Evolutionary conservation across 2,888 invertebrate genomes (phyloP), one percentile per base, ranked within the genome.

Genomic region (Prosapia bicincta): DNA sequence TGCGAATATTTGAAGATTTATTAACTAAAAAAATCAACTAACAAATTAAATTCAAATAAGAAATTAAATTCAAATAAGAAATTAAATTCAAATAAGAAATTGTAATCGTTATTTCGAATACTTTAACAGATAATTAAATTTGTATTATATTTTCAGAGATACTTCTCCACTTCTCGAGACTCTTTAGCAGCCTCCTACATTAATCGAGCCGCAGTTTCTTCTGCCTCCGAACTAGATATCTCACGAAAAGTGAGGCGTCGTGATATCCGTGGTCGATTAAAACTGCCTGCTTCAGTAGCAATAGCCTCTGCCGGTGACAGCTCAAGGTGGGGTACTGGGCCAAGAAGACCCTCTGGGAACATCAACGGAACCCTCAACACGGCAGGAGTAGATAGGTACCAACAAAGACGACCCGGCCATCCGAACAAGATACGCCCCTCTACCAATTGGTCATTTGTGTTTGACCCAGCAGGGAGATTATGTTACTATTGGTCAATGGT

Each of bases 401-500:
- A 86, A 80, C 87, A 88, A 79, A 85, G 88, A 83, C 87, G 89
- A 76, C 20, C 54, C 54, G 54, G 54, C 54, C 87, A 91, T 80
- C 88, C 87, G 91, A 81, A 88, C 87, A 83, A 84, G 79, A 80
- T 79, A 78, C 80, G 70, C 79, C 66, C 72, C 69, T 75, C 76
- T 26, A 90, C 92, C 78, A 92, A 93, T 84, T 95, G 96, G 93
- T 96, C 97, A 72, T 97, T 98, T 86, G 97, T 99, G 81, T 99
- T 99, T 86, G 99, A 99, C 88, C 99, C 99, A 26, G 97, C 98
- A 81, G 98, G 98, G 79, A 91, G 98, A 72, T 90, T 98, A 79
- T 96, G 96, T 87, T 97, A 97, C 88, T 97, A 97, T 85, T 97
- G 97, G 97, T 96, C 96, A 82, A 95, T 97, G 94, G 95, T 97